Evolutionary conservation across 2,888 invertebrate genomes (phyloP), one percentile per base, ranked within the genome.

Genomic region (Troides oblongomaculatus): DNA sequence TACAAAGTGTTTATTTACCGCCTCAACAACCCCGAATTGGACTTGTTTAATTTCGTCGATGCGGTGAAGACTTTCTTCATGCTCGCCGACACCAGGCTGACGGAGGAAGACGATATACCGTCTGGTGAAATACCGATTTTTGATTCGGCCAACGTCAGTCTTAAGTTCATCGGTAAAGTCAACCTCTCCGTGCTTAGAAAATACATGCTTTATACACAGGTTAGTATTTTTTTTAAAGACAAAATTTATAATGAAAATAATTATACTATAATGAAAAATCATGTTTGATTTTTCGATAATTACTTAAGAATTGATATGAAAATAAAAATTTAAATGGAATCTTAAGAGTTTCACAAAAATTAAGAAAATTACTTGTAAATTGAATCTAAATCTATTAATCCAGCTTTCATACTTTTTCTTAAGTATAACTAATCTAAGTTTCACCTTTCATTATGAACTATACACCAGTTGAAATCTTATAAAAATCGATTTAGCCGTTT

Each of bases 181-280:
- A 94, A 94, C 58, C 83, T 95, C 61, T 94, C 94, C 0, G 93
- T 94, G 56, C 80, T 96, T 30, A 93, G 94, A 64, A 94, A 95
- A 79, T 96, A 95, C 79, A 95, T 96, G 95, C 89, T 95, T 77
- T 95, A 95, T 77, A 94, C 95, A 62, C 96, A 95, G 90, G 95
- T 94, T 75, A 69, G 81, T 79, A 18, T 46, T 46, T 53, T 53
- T 53, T 6, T n/a, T 30, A 30, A 30, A 30, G 30, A 30, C 30
- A 30, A 30, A 5, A 30, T 30, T 30, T 30, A 30, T 30, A 30
- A 30, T 30, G 30, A 30, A 30, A 30, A 3, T 5, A 4, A 30
- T 30, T 30, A 30, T 30, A 5, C 5, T 5, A 30, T 30, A 30
- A 30, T 30, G 30, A 30, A 30, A 30, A 30, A 30, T 3, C 5